Percentiles rank a stretch among this genome's conserved stretches.
These are phyloP conservation scores for Astyanax mexicanus DNA, from an alignment of 2,797 vertebrate genomes.

Conservation along the genomic window DNA sequence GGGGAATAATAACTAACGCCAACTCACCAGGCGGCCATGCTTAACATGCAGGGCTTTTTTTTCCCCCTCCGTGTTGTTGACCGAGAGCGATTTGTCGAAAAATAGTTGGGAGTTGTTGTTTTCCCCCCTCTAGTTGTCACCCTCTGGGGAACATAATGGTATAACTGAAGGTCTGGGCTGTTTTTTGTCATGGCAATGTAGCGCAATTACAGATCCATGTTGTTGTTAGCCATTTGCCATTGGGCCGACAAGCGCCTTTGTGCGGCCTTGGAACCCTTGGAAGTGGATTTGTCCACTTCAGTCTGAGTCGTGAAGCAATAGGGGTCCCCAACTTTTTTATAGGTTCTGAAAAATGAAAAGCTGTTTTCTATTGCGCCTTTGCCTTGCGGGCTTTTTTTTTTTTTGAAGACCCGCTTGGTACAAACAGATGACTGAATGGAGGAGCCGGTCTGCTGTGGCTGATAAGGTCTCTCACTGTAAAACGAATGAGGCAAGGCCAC, in stretches of 20 bases:
- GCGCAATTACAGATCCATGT: constrained; percentile 23
- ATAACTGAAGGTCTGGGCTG: constrained; percentile 16
- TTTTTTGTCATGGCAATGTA: background rate
- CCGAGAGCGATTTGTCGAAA: background rate
- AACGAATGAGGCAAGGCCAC: constrained; percentile 16
- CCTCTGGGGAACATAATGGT: constrained; percentile 1
- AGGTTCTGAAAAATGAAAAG: constrained; percentile 23
- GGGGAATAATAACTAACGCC: constrained; percentile 42
- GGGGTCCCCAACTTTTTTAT: constrained; percentile 25
- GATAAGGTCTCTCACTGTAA: constrained; percentile 51
- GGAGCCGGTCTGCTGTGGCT: constrained; percentile 33
- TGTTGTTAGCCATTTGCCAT: constrained; percentile 21
- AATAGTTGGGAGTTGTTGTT: constrained; percentile 2
- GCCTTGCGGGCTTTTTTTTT: constrained; percentile 2
- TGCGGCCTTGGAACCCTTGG: constrained; percentile 5
- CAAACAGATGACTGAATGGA: constrained; percentile 38
- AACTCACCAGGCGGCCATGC: constrained; percentile 10
- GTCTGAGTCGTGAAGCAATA: constrained; percentile 14
- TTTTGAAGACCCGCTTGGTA: constrained; percentile 32
- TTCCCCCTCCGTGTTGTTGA: background rate
- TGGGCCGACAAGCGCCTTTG: constrained; percentile 14
- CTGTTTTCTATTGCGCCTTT: constrained; percentile 38
- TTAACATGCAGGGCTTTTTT: constrained; percentile 41
- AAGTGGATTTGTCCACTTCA: constrained; percentile 21
- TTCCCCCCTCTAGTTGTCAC: constrained; percentile 5